Conservation (phyloP, 2,797 vertebrate species). For the Falco naumanni region DNA sequence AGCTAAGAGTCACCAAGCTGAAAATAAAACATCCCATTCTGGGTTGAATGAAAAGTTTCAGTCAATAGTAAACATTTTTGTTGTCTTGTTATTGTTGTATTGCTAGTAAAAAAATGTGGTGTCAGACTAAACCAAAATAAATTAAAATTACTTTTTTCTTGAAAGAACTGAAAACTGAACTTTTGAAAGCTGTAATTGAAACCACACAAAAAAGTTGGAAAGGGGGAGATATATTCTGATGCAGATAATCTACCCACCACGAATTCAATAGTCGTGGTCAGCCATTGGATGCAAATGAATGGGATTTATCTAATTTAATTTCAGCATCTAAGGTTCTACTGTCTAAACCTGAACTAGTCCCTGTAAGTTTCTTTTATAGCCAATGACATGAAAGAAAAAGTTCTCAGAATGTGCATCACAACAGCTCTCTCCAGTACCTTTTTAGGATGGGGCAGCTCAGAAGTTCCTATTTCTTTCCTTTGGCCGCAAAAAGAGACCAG, state of each 20-base stretch:
- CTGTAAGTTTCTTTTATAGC: not conserved
- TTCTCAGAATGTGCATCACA: fast-evolving
- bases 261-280: not conserved
- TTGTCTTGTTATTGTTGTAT: conserved; percentile 43
- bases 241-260: not conserved
- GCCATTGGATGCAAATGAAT: not conserved
- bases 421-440: not conserved
- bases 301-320: not conserved
- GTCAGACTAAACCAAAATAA: conserved; percentile 56
- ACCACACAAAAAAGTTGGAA: conserved; percentile 9
- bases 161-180: conserved; percentile 20
- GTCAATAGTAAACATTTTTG: conserved; percentile 45
- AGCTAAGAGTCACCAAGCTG: not conserved
- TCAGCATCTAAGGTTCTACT: not conserved
- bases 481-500: not conserved
- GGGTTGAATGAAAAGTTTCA: conserved; percentile 39
- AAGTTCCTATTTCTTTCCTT: not conserved
- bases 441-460: not conserved
- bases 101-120: conserved; percentile 15
- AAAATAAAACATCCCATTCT: conserved; percentile 27
- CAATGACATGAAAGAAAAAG: not conserved
- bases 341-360: not conserved
- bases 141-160: conserved; percentile 8
- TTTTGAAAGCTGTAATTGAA: conserved; percentile 48
- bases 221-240: not conserved